Evolutionary conservation across 1,140 invertebrate species (phyloP).

Genomic region (Drosophila athabasca): DNA sequence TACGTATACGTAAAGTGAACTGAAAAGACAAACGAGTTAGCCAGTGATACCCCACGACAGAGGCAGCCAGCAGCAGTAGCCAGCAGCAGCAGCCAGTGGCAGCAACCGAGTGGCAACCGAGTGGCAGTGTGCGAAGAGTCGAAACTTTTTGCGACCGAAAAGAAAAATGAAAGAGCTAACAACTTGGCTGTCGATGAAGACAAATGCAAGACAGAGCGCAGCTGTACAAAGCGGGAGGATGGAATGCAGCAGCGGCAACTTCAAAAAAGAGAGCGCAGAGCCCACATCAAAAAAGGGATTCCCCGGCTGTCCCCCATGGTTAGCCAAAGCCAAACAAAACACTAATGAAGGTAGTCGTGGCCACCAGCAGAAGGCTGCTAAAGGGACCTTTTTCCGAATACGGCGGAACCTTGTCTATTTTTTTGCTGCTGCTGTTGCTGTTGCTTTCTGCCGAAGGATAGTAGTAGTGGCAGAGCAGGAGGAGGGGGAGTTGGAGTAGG

Average conservation of each 20-base stretch:
- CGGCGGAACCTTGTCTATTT: slow-evolving; percentile 28
- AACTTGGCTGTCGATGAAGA: slow-evolving; percentile 81
- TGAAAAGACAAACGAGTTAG: slow-evolving; percentile 79
- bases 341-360: slow-evolving; percentile 78
- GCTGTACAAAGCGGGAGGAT: slow-evolving; percentile 8
- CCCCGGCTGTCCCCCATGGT: slow-evolving; percentile 61
- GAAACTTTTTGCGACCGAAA: slow-evolving; percentile 64
- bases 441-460: too few relatives aligned
- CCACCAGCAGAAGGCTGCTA: slow-evolving; percentile 16
- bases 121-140: slow-evolving; percentile 10
- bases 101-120: slow-evolving; percentile 35
- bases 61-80: not conserved
- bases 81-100: not conserved
- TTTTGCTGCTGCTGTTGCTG: not conserved
- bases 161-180: slow-evolving; percentile 78
- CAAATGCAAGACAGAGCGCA: slow-evolving; percentile 69
- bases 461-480: not conserved
- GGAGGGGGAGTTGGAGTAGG: slow-evolving; percentile 2
- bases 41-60: slow-evolving; percentile 70
- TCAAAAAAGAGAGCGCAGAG: slow-evolving; percentile 43
- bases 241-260: slow-evolving; percentile 49
- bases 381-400: slow-evolving; percentile 40
- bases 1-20: slow-evolving; percentile 78
- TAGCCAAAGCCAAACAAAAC: slow-evolving; percentile 78
- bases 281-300: slow-evolving; percentile 45